Evolutionary conservation across 2,888 invertebrate species (phyloP).

Genomic region (Trissoscelio sp.): DNA sequence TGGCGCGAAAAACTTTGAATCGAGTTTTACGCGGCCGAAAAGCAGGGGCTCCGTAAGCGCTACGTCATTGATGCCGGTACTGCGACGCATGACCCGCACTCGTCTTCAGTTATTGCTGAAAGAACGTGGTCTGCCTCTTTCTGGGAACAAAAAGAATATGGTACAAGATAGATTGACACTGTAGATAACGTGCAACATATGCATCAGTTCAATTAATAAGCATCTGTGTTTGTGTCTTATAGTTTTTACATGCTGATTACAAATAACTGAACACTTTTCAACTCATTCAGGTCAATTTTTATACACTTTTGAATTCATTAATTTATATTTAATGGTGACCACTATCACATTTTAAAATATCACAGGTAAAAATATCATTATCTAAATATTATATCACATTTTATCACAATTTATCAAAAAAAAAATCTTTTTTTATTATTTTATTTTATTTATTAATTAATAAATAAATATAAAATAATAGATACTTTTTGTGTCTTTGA

Average conservation of each 20-base stretch:
- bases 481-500: too few species aligned
- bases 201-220: constrained; percentile 62
- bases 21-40: constrained; percentile 72
- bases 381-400: too few species aligned
- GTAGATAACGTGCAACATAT: constrained; percentile 56
- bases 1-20: constrained; percentile 75
- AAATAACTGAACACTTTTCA: constrained; percentile 49
- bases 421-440: too few species aligned
- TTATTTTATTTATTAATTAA: too few species aligned
- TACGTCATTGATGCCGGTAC: constrained; percentile 73
- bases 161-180: constrained; percentile 73
- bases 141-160: constrained; percentile 79
- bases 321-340: too few species aligned
- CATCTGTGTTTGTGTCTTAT: constrained; percentile 55
- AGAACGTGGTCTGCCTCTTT: constrained; percentile 77
- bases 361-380: too few species aligned
- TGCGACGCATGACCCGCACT: constrained; percentile 78
- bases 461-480: too few species aligned
- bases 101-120: constrained; percentile 79
- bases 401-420: too few species aligned
- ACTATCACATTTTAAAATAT: too few species aligned
- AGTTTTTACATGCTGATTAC: constrained; percentile 43
- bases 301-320: too few species aligned
- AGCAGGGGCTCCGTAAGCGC: constrained; percentile 73
- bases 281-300: too few species aligned